Base-by-base conservation (phyloP, 2,113 vertebrate species). In the Hucho hucho region DNA sequence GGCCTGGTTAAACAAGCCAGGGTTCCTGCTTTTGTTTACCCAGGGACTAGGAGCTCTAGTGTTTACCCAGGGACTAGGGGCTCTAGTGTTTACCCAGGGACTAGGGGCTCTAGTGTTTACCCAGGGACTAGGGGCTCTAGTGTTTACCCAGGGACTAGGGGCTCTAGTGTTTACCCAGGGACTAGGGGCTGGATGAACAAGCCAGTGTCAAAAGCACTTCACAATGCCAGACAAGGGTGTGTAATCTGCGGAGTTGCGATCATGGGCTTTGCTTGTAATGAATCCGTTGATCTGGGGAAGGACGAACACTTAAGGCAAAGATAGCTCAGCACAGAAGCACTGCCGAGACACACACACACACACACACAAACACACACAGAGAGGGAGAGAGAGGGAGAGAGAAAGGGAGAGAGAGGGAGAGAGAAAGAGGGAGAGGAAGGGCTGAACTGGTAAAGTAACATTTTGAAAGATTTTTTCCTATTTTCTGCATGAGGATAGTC, bases 151-250 rank as follows among this genome's bases (percentile, higher is more conserved):
- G 32, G 32, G 32, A 37, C 32, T 37, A 37, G 32, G 93, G 88
- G 86, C 86, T 53, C 90, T 89, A 89, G 86, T 89, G 73, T 92
- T 94, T 92, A 88, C 91, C 76, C 26, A 83, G 90, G 91, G 91
- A 90, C 82, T 79, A 84, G 81, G 63, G 9, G n/a, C 22, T 87
- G 63, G 22, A 75, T 86, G 84, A 87, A 88, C 84, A 88, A 88
- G 77, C 85, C 84, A 82, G 81, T 78, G 83, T 89, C 88, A 90
- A 89, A 88, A 86, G 81, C 13, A 71, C 79, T 79, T 73, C 68
- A 92, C 86, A 90, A 91, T 86, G 75, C 74, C 79, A 88, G 84
- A 92, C 83, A 85, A 90, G 88, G 87, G 89, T 89, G 83, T 86
- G 80, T 29, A 46, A 72, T 71, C 73, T 37, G 28, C 64, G 20